A percentile compares a stretch with the other conserved stretches of the same genome.
phyloP scores from a whole-genome alignment of 2,888 invertebrate species.

The Apotomis turbidana region DNA sequence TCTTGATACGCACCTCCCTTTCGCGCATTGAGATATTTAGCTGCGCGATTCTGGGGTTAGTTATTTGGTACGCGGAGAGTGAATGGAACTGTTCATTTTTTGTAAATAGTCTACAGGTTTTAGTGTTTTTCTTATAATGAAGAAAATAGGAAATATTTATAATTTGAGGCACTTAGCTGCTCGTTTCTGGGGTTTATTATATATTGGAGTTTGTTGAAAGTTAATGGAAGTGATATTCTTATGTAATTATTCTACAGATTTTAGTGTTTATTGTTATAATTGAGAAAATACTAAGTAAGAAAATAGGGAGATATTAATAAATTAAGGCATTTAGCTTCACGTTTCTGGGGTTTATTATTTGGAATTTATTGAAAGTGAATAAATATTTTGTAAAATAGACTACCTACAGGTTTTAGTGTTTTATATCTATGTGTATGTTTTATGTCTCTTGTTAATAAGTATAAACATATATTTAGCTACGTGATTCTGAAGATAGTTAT shows the following conservation, averaged over 20 bases:
- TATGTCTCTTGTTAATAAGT: no score
- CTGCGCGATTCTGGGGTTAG: conserved; percentile 78
- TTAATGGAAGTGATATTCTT: no score
- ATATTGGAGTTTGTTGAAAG: neutral
- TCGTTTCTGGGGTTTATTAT: neutral
- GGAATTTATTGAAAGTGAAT: conserved; percentile 63
- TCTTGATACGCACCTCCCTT: conserved; percentile 80
- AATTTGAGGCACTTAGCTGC: neutral
- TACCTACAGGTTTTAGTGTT: no score
- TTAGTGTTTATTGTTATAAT: neutral
- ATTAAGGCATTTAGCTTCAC: conserved; percentile 64
- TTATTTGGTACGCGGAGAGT: conserved; percentile 70
- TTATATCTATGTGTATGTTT: no score
- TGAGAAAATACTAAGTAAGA: no score
- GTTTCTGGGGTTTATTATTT: conserved; percentile 79
- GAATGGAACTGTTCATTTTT: conserved; percentile 50
- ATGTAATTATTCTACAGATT: neutral
- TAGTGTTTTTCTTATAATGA: conserved; percentile 23
- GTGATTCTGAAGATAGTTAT: no score
- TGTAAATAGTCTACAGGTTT: conserved; percentile 10
- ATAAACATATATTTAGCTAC: no score
- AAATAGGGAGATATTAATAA: no score
- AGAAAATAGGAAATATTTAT: neutral
- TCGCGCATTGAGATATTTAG: conserved; percentile 76
- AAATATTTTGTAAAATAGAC: conserved; percentile 40